Percentiles rank a stretch among this genome's conserved stretches.
Evolutionary conservation across 1,140 invertebrate genomes (phyloP).

Genomic region (Drosophila pseudoobscura): DNA sequence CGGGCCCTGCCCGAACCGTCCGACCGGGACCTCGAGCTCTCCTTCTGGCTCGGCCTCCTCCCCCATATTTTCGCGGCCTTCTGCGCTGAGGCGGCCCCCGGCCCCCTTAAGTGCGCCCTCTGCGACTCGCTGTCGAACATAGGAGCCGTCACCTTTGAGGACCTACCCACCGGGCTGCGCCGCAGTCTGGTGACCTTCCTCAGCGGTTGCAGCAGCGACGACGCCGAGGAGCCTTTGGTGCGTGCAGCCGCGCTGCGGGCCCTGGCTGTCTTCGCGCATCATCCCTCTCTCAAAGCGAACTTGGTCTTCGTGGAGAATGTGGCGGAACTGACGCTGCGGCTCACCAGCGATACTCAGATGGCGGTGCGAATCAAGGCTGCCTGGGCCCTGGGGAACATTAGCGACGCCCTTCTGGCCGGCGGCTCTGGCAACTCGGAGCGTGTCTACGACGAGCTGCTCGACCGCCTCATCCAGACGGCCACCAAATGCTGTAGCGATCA

Average conservation of each 20-base stretch:
- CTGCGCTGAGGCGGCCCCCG: slow-evolving; percentile 20
- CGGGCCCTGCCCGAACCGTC: slow-evolving; percentile 14
- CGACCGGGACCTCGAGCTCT: slow-evolving; percentile 29
- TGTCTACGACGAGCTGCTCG: slow-evolving; percentile 87
- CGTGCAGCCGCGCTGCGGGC: slow-evolving; percentile 90
- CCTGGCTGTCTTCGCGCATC: slow-evolving; percentile 89
- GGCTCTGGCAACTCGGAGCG: slow-evolving; percentile 84
- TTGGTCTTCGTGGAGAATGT: slow-evolving; percentile 88
- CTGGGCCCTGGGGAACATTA: slow-evolving; percentile 93
- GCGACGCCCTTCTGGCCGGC: slow-evolving; percentile 88
- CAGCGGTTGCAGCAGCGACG: slow-evolving; percentile 89
- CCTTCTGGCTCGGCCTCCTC: slow-evolving; percentile 63
- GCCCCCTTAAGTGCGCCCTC: slow-evolving; percentile 49
- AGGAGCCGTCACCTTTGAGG: slow-evolving; percentile 65
- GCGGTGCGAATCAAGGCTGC: slow-evolving; percentile 90
- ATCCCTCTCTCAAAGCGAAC: slow-evolving; percentile 86
- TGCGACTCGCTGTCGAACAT: slow-evolving; percentile 77
- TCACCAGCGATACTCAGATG: slow-evolving; percentile 86
- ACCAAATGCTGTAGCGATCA: slow-evolving; percentile 87
- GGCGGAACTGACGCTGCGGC: slow-evolving; percentile 87
- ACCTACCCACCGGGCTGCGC: slow-evolving; percentile 86
- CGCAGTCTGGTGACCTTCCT: slow-evolving; percentile 89
- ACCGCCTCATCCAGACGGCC: slow-evolving; percentile 87
- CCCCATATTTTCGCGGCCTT: slow-evolving; percentile 45
- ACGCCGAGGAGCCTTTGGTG: slow-evolving; percentile 88